Base-by-base conservation (phyloP, 2,797 vertebrate species). In the Chromis chromis region DNA sequence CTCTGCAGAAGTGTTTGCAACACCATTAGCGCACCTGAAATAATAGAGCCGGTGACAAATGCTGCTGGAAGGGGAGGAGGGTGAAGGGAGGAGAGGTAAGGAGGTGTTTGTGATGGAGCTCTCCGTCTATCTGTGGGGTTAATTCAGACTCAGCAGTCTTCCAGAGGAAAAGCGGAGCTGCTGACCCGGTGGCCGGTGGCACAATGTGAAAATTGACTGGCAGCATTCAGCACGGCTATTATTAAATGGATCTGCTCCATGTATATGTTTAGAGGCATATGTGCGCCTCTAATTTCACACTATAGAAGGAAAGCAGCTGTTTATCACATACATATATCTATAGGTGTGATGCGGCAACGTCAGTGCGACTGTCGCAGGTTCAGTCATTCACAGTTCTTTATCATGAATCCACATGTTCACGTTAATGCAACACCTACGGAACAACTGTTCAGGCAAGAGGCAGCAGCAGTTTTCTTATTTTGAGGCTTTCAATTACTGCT, bases 11-110 rank as follows among this genome's bases (percentile, higher is more conserved):
- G 88, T 91, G 89, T 91, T 88, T 91, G 89, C 69, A 71, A 93
- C 92, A 86, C 94, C 93, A 94, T 94, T 91, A 93, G 90, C 93
- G 89, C 96, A 95, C 95, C 94, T 95, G 95, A 92, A 94, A 95
- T 94, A 95, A 93, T 91, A 94, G 90, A 83, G 64, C 48, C 9
- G 44, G 90, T 88, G 92, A 92, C 90, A 94, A 93, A 92, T 90
- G 86, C 83, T 90, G 78, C 73, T 81, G 76, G 65, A 48, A 72
- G 70, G 76, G 70, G 75, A 84, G 86, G 75, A 83, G 86, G 81
- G 82, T 49, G 79, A 76, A 61, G 68, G n/a, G 75, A 33, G 54
- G 68, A 25, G 70, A 66, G 60, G 24, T 62, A 54, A 46, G n/a
- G 61, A 64, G 71, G 67, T 74, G 84, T 76, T 74, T 77, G 86